Evolutionary conservation across 1,140 invertebrate species (phyloP), one percentile per base, ranked within the genome.

Genomic region (Mercenaria mercenaria): DNA sequence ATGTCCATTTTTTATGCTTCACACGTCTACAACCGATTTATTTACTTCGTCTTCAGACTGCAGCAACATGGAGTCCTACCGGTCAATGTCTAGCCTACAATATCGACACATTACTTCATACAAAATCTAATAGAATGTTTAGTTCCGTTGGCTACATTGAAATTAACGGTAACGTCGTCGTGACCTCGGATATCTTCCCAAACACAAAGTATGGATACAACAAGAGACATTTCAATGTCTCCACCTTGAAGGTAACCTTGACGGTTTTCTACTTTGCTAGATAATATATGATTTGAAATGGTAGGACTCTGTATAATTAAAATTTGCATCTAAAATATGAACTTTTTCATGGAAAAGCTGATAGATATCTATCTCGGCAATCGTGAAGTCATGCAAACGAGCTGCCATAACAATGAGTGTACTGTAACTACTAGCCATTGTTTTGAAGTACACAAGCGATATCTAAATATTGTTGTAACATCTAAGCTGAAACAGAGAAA

Each of bases 151-250:
- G 90, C 0, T 74, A 67, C 11, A 34, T 89, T n/a, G 56, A 61
- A n/a, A 69, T 77, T 8, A 32, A 39, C 6, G 74, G 80, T 26
- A 67, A 64, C 18, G 56, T 80, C 0, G 50, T 34, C 18, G 64
- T 91, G 29, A 8, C 41, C 4, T n/a, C 74, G 20, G 67, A 86
- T 56, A 80, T 91, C 23, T 91, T 91, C 47, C 91, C 91, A 6
- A 91, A 91, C 77, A 84, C 56, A 20, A 77, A 90, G 8, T 91
- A 74, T 79, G 88, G 82, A 29, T 91, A 90, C 83, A 91, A 91
- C 50, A 76, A 77, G 20, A 29, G 88, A 43, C 29, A 47, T 18
- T 90, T 91, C 37, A 26, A 79, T 32, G 83, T 91, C 15, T 59
- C 91, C 0, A 91, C 91, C 3, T 47, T 88, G 3, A 39, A 32